phyloP scores from a whole-genome alignment of 2,113 vertebrate species.

The Gasterosteus aculeatus region DNA sequence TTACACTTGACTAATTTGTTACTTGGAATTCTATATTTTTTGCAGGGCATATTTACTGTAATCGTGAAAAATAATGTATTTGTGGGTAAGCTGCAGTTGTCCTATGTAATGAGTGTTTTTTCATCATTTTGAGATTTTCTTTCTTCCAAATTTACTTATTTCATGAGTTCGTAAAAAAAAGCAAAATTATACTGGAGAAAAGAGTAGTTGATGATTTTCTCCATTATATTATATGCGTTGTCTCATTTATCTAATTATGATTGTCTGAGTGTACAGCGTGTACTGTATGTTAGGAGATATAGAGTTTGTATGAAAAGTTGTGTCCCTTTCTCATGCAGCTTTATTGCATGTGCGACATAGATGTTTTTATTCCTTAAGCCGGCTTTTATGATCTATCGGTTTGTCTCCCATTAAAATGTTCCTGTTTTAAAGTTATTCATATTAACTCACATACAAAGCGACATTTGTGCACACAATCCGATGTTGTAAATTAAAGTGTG shows the following conservation, averaged over 20 bases:
- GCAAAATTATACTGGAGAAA: constrained; percentile 6
- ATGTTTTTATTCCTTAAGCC: not conserved
- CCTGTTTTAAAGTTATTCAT: not conserved
- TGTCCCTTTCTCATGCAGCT: not conserved
- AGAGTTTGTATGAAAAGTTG: not conserved
- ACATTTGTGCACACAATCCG: not conserved
- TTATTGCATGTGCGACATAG: not conserved
- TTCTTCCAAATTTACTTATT: not conserved
- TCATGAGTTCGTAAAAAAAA: not conserved
- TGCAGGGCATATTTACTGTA: no score
- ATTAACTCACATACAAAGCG: not conserved
- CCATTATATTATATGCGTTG: not conserved
- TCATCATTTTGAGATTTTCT: not conserved
- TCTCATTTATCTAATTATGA: not conserved
- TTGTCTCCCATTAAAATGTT: not conserved
- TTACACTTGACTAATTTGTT: not conserved
- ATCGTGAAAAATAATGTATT: no score
- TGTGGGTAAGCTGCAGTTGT: not conserved
- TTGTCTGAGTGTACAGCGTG: not conserved
- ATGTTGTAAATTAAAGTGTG: not conserved
- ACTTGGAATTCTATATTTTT: no score
- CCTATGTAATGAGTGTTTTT: not conserved
- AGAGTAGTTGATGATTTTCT: constrained; percentile 3
- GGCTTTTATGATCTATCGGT: not conserved
- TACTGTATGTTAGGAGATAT: not conserved